Percentiles rank a stretch among this genome's conserved stretches.
Conservation (phyloP, 2,888 invertebrate genomes). For the Ornithoptera priamus region DNA sequence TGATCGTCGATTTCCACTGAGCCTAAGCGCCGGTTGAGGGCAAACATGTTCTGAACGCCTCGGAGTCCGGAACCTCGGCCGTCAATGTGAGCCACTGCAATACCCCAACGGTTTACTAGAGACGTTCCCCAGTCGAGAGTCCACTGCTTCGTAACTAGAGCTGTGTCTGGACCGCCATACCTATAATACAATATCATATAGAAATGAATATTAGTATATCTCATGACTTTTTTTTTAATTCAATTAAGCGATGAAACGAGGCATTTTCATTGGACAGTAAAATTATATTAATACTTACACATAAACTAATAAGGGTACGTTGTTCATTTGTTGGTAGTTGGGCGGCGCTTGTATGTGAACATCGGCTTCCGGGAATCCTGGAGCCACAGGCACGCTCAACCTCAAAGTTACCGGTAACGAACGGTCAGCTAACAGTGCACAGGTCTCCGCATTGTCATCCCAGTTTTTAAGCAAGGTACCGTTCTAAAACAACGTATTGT, state of each 20-base stretch:
- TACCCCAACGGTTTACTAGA: slow-evolving; percentile 89
- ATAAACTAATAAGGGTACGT: slow-evolving; percentile 91
- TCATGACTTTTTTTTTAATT: too few relatives aligned
- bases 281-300: slow-evolving; percentile 82
- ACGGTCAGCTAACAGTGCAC: slow-evolving; percentile 67
- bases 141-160: slow-evolving; percentile 90
- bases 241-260: too few relatives aligned
- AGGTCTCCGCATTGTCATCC: slow-evolving; percentile 83
- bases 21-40: slow-evolving; percentile 91
- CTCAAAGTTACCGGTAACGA: slow-evolving; percentile 81
- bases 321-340: slow-evolving; percentile 83
- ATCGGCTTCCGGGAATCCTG: slow-evolving; percentile 83
- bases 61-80: slow-evolving; percentile 93
- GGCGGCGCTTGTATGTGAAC: slow-evolving; percentile 87
- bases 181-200: slow-evolving; percentile 59
- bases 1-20: slow-evolving; percentile 95
- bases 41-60: slow-evolving; percentile 90
- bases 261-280: too few relatives aligned
- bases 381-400: slow-evolving; percentile 82
- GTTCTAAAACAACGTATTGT: slow-evolving; percentile 45
- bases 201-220: not conserved
- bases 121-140: slow-evolving; percentile 93
- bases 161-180: slow-evolving; percentile 95
- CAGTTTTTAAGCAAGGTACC: slow-evolving; percentile 73
- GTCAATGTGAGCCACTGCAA: slow-evolving; percentile 94